A percentile compares a stretch with the other conserved stretches of the same genome.
These are phyloP conservation scores for Pristis pectinata DNA, from an alignment of 2,797 vertebrate species.

Conservation along the genomic window DNA sequence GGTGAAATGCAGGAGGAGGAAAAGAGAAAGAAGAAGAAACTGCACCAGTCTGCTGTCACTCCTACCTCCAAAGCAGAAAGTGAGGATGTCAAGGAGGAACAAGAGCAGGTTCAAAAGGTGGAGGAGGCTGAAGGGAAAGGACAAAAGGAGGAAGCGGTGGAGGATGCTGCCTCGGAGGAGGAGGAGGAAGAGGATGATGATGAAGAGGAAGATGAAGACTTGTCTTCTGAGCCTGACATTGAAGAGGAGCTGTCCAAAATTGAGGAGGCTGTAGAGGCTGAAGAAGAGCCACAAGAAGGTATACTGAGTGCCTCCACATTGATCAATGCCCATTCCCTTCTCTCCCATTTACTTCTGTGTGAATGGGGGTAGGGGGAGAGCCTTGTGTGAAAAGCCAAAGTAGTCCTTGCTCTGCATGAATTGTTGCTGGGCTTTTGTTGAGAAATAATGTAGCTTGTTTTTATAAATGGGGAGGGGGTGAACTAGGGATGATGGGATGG, in stretches of 20 bases:
- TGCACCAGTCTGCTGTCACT: neutral
- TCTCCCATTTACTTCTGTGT: too few species aligned
- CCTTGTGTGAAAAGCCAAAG: too few species aligned
- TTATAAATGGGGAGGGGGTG: too few species aligned
- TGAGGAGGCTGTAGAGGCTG: slow-evolving; percentile 47
- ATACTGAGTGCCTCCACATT: neutral
- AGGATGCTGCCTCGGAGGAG: slow-evolving; percentile 31
- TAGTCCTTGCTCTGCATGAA: too few species aligned
- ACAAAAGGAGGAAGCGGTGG: neutral
- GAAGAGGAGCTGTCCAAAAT: slow-evolving; percentile 68
- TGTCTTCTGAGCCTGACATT: slow-evolving; percentile 69
- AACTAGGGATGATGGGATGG: too few species aligned
- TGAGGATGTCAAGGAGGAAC: slow-evolving; percentile 45
- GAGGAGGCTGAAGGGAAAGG: neutral
- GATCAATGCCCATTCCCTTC: too few species aligned
- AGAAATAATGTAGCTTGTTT: too few species aligned
- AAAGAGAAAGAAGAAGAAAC: slow-evolving; percentile 44
- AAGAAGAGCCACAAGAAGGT: slow-evolving; percentile 38
- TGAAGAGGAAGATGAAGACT: slow-evolving; percentile 52
- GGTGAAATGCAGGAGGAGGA: slow-evolving; percentile 62
- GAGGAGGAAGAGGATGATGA: slow-evolving; percentile 43
- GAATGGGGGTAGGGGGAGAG: too few species aligned
- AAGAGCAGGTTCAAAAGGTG: neutral
- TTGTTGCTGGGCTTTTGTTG: too few species aligned
- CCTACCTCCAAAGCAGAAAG: slow-evolving; percentile 29